Evolutionary conservation across 2,888 invertebrate genomes (phyloP).

Genomic region (Erebia ligea): DNA sequence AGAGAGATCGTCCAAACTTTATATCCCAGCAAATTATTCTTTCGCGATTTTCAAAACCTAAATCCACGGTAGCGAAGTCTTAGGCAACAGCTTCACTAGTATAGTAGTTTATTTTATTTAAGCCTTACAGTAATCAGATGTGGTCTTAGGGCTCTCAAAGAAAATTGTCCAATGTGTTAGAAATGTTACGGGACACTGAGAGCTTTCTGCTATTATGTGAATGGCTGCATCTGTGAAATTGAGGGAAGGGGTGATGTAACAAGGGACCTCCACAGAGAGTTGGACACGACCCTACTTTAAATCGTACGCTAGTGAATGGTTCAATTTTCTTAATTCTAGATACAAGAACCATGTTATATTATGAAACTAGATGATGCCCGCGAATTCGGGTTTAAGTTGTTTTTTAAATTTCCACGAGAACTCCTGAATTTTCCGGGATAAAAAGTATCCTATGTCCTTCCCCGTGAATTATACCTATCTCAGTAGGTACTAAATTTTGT

Average conservation of each 20-base stretch:
- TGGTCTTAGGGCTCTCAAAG: slow-evolving; percentile 36
- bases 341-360: neutral
- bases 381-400: no score
- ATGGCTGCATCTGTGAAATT: slow-evolving; percentile 58
- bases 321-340: neutral
- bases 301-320: neutral
- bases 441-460: no score
- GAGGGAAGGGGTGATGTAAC: slow-evolving; percentile 52
- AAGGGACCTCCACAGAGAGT: slow-evolving; percentile 1
- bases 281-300: neutral
- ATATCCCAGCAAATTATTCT: no score
- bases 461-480: no score
- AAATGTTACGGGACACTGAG: slow-evolving; percentile 50
- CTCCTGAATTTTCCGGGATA: no score
- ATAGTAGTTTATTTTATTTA: slow-evolving; percentile 19
- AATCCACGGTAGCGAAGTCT: neutral
- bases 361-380: neutral
- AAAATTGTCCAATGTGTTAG: slow-evolving; percentile 47
- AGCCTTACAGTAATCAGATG: slow-evolving; percentile 26
- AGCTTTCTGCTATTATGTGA: slow-evolving; percentile 60
- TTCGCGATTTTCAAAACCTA: neutral
- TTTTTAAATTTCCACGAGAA: no score
- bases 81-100: neutral
- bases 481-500: no score
- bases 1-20: no score